Evolutionary conservation across 2,113 vertebrate species (phyloP).

Genomic region (Porphyrio hochstetteri): DNA sequence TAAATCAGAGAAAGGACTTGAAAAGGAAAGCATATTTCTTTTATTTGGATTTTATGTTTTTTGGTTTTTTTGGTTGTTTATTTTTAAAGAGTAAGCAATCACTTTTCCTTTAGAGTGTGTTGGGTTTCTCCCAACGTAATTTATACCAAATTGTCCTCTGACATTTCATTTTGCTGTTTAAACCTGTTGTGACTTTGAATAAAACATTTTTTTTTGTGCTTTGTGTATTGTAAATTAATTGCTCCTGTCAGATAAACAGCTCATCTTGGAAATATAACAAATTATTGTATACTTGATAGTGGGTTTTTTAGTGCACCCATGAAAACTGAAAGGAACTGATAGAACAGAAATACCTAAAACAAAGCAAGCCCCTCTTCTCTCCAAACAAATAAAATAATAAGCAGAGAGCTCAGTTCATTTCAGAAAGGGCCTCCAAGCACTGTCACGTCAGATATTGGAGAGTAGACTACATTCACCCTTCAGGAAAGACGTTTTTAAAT

Average conservation of each 20-base stretch:
- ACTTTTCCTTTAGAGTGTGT: not conserved
- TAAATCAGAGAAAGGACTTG: not conserved
- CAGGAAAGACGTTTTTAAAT: slow-evolving; percentile 68
- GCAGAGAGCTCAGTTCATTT: slow-evolving; percentile 5
- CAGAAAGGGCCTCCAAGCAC: not conserved
- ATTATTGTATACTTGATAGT: not conserved
- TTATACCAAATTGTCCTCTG: slow-evolving; percentile 12
- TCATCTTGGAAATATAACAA: slow-evolving; percentile 12
- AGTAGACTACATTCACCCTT: slow-evolving; percentile 16
- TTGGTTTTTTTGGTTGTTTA: not conserved
- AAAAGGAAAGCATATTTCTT: not conserved
- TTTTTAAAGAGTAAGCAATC: not conserved
- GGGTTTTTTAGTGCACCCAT: not conserved
- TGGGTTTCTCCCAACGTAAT: not conserved
- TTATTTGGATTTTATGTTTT: not conserved
- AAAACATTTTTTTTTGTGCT: slow-evolving; percentile 34
- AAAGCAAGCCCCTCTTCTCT: not conserved
- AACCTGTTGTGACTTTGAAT: slow-evolving; percentile 33
- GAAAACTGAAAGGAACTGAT: not conserved
- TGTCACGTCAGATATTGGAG: slow-evolving; percentile 25
- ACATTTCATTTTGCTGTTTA: slow-evolving; percentile 31
- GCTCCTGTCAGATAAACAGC: slow-evolving; percentile 16
- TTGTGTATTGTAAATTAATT: slow-evolving; percentile 52
- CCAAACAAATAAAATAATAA: slow-evolving; percentile 13
- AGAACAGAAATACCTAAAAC: not conserved